Evolutionary conservation across 2,888 invertebrate genomes (phyloP).

Genomic region (Osedax fenrisi): DNA sequence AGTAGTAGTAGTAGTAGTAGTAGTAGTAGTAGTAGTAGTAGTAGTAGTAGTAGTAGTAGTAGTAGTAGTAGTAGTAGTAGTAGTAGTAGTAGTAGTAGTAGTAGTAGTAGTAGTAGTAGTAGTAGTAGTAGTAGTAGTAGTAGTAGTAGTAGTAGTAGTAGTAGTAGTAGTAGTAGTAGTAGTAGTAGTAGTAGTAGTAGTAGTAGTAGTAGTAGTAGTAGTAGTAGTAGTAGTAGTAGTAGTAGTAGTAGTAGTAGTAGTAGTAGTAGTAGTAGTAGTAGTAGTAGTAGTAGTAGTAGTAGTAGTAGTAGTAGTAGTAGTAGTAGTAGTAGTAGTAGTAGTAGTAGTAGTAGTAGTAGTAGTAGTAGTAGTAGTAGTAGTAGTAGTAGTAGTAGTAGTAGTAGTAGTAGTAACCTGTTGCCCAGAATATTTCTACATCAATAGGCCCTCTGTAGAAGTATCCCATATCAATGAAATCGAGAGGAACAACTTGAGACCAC

Average conservation of each 20-base stretch:
- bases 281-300: neutral
- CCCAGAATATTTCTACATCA: too few species aligned
- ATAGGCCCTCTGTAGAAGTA: too few species aligned
- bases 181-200: neutral
- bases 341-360: neutral
- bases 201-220: neutral
- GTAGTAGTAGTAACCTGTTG: neutral
- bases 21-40: too few species aligned
- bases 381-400: neutral
- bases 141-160: neutral
- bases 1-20: too few species aligned
- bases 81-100: neutral
- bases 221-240: neutral
- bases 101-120: neutral
- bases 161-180: neutral
- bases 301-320: neutral
- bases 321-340: neutral
- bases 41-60: too few species aligned
- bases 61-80: too few species aligned
- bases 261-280: neutral
- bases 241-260: neutral
- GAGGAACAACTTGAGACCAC: too few species aligned
- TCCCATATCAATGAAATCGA: too few species aligned
- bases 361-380: neutral
- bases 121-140: neutral